Percentiles rank a stretch among this genome's conserved stretches.
These are phyloP conservation scores for Micrasema longulum DNA, from an alignment of 1,140 invertebrate species.

Conservation along the genomic window DNA sequence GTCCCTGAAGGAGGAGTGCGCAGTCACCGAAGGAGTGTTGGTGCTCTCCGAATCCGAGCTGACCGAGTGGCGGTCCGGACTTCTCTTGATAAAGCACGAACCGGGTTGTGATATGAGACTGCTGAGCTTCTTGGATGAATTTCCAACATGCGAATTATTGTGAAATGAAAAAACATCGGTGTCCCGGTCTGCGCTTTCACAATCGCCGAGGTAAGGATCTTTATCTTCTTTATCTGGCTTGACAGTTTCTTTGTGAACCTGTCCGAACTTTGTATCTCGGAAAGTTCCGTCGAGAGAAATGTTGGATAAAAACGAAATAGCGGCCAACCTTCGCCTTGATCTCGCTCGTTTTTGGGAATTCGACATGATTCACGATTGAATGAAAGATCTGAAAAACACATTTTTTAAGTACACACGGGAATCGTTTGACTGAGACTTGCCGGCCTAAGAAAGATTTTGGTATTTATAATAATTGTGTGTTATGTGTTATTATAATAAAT, in stretches of 20 bases:
- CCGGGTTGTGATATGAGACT: slow-evolving; percentile 54
- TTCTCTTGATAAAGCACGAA: slow-evolving; percentile 60
- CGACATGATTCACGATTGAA: slow-evolving; percentile 59
- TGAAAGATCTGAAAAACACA: too few species aligned
- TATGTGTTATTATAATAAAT: too few species aligned
- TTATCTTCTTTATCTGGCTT: slow-evolving; percentile 45
- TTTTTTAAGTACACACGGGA: too few species aligned
- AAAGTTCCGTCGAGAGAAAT: slow-evolving; percentile 94
- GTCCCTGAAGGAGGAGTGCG: slow-evolving; percentile 71
- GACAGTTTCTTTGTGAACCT: slow-evolving; percentile 63
- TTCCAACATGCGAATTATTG: slow-evolving; percentile 59
- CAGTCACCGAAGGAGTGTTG: slow-evolving; percentile 64
- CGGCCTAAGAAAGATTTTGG: too few species aligned
- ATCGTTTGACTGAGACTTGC: too few species aligned
- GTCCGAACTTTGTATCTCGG: slow-evolving; percentile 81
- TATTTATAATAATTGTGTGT: too few species aligned
- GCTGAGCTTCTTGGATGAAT: slow-evolving; percentile 55
- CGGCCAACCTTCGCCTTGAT: slow-evolving; percentile 82
- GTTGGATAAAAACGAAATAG: slow-evolving; percentile 92
- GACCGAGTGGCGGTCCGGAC: slow-evolving; percentile 69
- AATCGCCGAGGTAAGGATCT: slow-evolving; percentile 31
- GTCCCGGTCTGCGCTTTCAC: slow-evolving; percentile 10
- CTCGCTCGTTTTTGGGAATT: slow-evolving; percentile 66
- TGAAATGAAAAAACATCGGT: slow-evolving; percentile 9
- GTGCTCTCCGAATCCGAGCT: slow-evolving; percentile 78